Conservation (phyloP, 2,797 vertebrate genomes). For the Cossypha heuglini region DNA sequence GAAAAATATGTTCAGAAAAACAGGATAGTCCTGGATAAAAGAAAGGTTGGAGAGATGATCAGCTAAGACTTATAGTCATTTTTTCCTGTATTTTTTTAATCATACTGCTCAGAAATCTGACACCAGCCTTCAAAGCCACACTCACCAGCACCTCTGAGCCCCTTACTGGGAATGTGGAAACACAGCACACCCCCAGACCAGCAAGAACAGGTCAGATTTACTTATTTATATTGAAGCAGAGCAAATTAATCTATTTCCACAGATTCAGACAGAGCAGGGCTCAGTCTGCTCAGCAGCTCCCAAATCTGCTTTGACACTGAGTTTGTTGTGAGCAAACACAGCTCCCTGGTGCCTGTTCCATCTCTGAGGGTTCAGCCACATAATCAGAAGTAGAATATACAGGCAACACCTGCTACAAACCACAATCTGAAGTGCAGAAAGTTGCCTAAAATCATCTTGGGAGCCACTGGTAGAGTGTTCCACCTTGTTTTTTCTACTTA, state of each 20-base stretch:
- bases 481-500: neutral
- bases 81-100: neutral
- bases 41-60: neutral
- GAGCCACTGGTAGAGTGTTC: neutral
- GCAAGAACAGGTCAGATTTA: neutral
- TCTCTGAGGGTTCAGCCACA: neutral
- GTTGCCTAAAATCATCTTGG: neutral
- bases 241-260: neutral
- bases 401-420: neutral
- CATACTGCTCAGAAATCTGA: neutral
- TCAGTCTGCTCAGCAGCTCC: neutral
- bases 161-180: neutral
- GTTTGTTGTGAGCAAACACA: neutral
- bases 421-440: neutral
- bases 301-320: neutral
- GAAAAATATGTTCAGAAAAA: neutral
- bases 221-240: neutral
- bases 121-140: neutral
- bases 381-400: neutral
- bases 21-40: neutral
- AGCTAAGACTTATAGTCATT: neutral
- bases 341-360: neutral
- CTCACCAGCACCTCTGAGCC: neutral
- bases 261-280: accelerated
- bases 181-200: neutral